Conservation (phyloP, 2,888 invertebrate species). For the Mythimna loreyi region DNA sequence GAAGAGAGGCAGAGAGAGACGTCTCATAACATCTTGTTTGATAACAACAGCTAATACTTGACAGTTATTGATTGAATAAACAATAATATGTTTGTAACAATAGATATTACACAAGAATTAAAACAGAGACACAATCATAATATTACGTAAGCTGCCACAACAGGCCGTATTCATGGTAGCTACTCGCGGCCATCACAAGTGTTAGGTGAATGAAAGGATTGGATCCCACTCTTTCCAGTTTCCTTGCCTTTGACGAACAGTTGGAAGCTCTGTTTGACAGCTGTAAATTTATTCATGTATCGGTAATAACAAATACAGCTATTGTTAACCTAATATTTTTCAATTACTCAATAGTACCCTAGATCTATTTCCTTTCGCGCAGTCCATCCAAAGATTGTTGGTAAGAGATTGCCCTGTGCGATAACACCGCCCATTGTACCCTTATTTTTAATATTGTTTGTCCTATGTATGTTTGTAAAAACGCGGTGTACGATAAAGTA, state of each 20-base stretch:
- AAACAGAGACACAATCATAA: background rate
- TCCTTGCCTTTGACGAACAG: background rate
- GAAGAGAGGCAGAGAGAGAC: background rate
- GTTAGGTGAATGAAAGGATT: background rate
- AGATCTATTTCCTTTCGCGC: too few species aligned
- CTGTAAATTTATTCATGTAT: background rate
- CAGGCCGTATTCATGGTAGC: background rate
- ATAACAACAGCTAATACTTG: background rate
- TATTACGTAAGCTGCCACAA: background rate
- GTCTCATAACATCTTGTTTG: background rate
- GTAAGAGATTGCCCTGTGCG: too few species aligned
- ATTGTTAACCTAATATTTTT: background rate
- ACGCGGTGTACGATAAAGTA: too few species aligned
- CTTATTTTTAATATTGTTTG: too few species aligned
- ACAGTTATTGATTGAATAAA: slow-evolving; percentile 8
- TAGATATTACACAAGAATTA: slow-evolving; percentile 1
- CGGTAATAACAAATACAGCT: background rate
- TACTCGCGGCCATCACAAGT: background rate
- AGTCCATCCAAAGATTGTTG: too few species aligned
- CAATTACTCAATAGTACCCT: too few species aligned
- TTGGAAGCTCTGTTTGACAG: background rate
- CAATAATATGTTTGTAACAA: slow-evolving; percentile 3
- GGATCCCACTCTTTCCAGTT: background rate
- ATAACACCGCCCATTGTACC: too few species aligned
- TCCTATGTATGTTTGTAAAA: too few species aligned